A percentile compares a stretch with the other conserved stretches of the same genome.
Conservation (phyloP, 2,888 invertebrate species). For the Ommatoiulus sabulosus region DNA sequence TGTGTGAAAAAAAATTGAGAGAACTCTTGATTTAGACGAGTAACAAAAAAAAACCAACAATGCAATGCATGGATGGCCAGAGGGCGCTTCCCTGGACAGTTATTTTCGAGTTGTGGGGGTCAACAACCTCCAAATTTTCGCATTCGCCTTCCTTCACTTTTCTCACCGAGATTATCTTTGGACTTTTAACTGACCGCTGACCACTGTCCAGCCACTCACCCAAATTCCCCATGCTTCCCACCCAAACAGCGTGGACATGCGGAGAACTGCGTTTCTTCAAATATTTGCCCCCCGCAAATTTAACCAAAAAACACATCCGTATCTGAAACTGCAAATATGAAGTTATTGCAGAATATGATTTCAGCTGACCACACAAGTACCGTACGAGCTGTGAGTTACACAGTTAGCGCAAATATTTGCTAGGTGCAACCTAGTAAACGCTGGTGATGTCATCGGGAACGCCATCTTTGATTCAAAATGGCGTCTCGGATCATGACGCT, state of each 20-base stretch:
- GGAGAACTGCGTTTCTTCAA: not conserved
- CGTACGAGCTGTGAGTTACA: not conserved
- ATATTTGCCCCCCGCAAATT: not conserved
- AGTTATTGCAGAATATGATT: not conserved
- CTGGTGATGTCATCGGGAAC: not conserved
- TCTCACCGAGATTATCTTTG: not conserved
- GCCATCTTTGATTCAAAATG: not conserved
- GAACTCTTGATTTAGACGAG: not conserved
- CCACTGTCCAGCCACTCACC: not conserved
- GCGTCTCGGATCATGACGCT: too few relatives aligned
- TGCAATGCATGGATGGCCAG: constrained; percentile 18
- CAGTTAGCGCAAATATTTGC: not conserved
- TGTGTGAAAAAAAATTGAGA: not conserved
- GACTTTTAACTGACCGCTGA: not conserved
- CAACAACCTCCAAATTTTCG: not conserved
- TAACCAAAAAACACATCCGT: not conserved
- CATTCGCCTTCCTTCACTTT: not conserved
- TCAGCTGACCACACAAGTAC: not conserved
- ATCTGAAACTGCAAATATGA: not conserved
- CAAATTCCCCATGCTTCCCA: not conserved
- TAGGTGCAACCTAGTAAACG: not conserved
- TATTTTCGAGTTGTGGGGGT: constrained; percentile 16
- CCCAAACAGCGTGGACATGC: not conserved
- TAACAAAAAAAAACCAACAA: not conserved
- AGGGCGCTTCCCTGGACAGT: constrained; percentile 28